Base-by-base conservation (phyloP, 2,113 vertebrate species). In the Nyctibius bracteatus region DNA sequence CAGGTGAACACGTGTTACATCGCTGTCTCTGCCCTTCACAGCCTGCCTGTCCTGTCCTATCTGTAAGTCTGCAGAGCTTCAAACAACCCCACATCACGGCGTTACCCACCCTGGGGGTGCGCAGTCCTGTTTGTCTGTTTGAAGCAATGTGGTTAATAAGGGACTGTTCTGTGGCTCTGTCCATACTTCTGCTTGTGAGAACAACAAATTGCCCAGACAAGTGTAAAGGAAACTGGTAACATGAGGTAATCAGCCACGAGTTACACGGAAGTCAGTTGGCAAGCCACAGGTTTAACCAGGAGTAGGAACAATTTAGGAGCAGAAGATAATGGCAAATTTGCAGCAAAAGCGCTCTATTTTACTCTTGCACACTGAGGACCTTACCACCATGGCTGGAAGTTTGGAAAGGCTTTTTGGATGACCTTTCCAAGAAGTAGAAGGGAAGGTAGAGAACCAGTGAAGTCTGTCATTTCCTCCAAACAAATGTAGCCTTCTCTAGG, bases 1-100 rank as follows among this genome's bases (percentile, higher is more conserved):
- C 6, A 19, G 54, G n/a, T 25, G 49, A 72, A 10, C 33, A 17
- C 8, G 16, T 0, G 0, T 4, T n/a, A 41, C 0, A 3, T 55
- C 37, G 71, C 41, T 65, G 41, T 8, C 55, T 39, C 54, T 88
- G 70, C 41, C 31, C 66, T 63, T 44, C 14, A 10, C 55, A 72
- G 39, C 23, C 49, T 11, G 33, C 55, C 55, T 31, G 15, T 24
- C 66, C 51, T 20, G 44, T 30, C 89, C 51, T 39, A 10, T n/a
- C 63, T 19, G 51, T 10, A 43, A 46, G 20, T 20, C 62, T 65
- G 68, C 54, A 59, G 70, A 85, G 74, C 89, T 86, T 66, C 74
- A 33, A 18, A 8, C 9, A 22, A 2, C 7, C 16, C 33, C 59
- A 5, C 59, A 23, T 10, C 22, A 27, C 1, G 1, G 28, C 1